Percentiles rank a stretch among this genome's conserved stretches.
Conservation (phyloP, 92 coral and sea anemone species). For the Meandrina meandrites region DNA sequence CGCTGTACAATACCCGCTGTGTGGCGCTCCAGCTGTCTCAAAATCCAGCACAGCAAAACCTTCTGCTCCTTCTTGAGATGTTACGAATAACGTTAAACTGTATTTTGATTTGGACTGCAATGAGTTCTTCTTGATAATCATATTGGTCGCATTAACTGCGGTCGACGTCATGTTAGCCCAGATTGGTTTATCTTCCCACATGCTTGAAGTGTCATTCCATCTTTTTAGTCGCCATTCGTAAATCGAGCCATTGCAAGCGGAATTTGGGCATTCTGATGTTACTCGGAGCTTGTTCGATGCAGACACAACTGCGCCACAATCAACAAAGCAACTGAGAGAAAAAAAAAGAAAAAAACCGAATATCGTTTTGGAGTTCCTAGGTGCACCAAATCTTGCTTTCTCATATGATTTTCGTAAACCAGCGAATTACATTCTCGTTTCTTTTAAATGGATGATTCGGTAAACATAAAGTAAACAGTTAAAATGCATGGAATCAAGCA, state of each 20-base stretch:
- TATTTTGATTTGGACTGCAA: conserved; percentile 19
- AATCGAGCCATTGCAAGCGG: conserved; percentile 24
- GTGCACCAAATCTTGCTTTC: too few species aligned
- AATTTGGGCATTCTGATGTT: conserved; percentile 25
- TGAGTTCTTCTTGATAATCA: conserved; percentile 23
- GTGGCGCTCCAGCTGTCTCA: conserved; percentile 38
- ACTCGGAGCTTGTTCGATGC: conserved; percentile 29
- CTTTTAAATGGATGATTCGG: too few species aligned
- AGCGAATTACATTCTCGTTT: too few species aligned
- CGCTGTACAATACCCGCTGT: conserved; percentile 17
- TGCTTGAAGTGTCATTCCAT: background rate
- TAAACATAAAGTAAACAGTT: too few species aligned
- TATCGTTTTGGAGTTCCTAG: too few species aligned
- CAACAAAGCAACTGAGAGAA: conserved; percentile 20
- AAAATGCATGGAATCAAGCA: too few species aligned
- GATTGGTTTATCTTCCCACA: conserved; percentile 9
- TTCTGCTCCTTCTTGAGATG: conserved; percentile 7
- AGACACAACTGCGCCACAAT: conserved; percentile 30
- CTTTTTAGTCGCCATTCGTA: conserved; percentile 11
- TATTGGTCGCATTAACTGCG: conserved; percentile 7
- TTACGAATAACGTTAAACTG: conserved; percentile 18
- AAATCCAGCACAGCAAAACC: conserved; percentile 19
- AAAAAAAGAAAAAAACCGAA: background rate
- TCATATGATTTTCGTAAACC: too few species aligned
- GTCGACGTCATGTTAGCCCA: conserved; percentile 38